Evolutionary conservation across 2,888 invertebrate genomes (phyloP).

Genomic region (Philereme vetulata): DNA sequence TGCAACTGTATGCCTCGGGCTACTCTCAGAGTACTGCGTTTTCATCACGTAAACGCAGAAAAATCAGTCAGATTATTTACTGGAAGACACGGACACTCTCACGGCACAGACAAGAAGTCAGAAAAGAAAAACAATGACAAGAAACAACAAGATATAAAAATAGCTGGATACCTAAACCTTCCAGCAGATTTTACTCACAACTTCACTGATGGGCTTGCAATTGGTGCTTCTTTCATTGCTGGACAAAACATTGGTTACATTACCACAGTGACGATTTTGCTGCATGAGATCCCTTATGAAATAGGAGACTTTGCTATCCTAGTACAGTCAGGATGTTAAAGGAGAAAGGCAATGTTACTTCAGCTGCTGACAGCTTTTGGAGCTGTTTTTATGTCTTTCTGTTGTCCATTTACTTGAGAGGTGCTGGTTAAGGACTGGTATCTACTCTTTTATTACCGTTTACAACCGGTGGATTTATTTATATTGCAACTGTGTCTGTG

Average conservation of each 20-base stretch:
- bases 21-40: no score
- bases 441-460: slow-evolving; percentile 97
- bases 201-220: slow-evolving; percentile 99
- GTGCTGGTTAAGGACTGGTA: slow-evolving; percentile 86
- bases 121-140: slow-evolving; percentile 68
- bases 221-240: slow-evolving; percentile 98
- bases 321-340: slow-evolving; percentile 97
- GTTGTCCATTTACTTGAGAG: slow-evolving; percentile 93
- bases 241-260: slow-evolving; percentile 93
- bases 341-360: slow-evolving; percentile 96
- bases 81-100: slow-evolving; percentile 91
- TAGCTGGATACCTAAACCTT: slow-evolving; percentile 95
- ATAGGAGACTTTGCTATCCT: slow-evolving; percentile 99
- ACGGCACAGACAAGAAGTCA: slow-evolving; percentile 75
- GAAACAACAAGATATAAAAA: slow-evolving; percentile 75
- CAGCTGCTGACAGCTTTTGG: slow-evolving; percentile 98
- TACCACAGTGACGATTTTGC: slow-evolving; percentile 97
- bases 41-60: no score
- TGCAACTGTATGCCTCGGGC: slow-evolving; percentile 98
- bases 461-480: slow-evolving; percentile 99
- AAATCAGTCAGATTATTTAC: slow-evolving; percentile 95
- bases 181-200: slow-evolving; percentile 99
- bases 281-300: slow-evolving; percentile 99
- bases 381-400: slow-evolving; percentile 96
- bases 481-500: slow-evolving; percentile 99